Conservation (phyloP, 2,797 vertebrate genomes). For the Bothrops alternatus region DNA sequence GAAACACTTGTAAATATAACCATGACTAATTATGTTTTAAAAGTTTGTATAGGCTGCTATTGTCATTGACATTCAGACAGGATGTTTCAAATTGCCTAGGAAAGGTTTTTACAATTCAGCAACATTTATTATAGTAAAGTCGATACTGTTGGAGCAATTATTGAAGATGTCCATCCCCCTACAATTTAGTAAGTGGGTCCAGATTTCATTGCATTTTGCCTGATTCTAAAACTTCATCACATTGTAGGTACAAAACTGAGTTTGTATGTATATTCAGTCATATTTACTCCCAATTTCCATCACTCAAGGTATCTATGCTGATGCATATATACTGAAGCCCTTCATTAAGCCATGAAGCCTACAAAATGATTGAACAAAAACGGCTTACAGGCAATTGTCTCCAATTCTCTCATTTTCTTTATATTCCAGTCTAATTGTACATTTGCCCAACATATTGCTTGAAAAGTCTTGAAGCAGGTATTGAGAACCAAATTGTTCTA, state of each 20-base stretch:
- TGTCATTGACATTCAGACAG: background rate
- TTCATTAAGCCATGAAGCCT: background rate
- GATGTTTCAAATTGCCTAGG: background rate
- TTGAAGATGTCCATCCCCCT: background rate
- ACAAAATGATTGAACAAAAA: background rate
- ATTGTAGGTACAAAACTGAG: background rate
- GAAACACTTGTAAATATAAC: background rate
- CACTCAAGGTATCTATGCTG: background rate
- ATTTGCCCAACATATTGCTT: background rate
- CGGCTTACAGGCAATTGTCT: background rate
- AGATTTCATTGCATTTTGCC: background rate
- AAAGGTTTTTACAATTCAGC: background rate
- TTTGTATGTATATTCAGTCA: background rate
- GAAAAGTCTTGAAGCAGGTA: background rate
- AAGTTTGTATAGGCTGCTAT: background rate
- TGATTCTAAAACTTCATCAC: background rate
- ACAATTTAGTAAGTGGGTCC: background rate
- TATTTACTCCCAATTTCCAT: background rate
- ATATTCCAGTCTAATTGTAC: background rate
- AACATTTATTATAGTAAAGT: background rate
- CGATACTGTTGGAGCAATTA: background rate
- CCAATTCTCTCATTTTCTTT: background rate
- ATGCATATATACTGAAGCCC: background rate
- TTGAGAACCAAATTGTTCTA: background rate
- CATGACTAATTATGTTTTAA: background rate